Evolutionary conservation across 1,140 invertebrate species (phyloP), one percentile per base, ranked within the genome.

Genomic region (Riptortus pedestris): DNA sequence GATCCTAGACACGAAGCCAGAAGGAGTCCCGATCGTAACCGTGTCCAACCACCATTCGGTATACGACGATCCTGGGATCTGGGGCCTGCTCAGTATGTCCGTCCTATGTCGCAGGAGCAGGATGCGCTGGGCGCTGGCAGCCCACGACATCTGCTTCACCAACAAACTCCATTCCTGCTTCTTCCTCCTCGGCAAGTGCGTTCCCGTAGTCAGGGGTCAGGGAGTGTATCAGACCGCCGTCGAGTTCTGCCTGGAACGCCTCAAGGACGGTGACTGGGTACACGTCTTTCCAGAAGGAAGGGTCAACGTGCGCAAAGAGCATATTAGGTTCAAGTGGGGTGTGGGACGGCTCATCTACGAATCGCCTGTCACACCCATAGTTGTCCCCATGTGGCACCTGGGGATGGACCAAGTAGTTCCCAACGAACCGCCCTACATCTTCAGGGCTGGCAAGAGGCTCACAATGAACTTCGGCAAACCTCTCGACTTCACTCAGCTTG

Each of bases 101-200:
- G n/a, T n/a, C n/a, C 72, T 92, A 29, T 77, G 86, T 69, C 82
- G 79, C 68, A 79, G 81, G 38, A 73, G 76, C 65, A 81, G 78
- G 72, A 88, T 94, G 79, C 81, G 96, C 64, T 99, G 96, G 93
- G 87, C 90, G n/a, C 80, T 96, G 62, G 91, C 92, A 22, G 96
- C 96, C 55, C 88, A 96, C 73, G 94, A 99, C 76, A 94, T 99
- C 73, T 97, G 94, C 77, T 99, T 96, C 76, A 96, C 90, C 11
- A 91, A 87, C 69, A 78, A 79, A 58, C 81, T 83, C 70, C 88
- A 96, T 78, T 83, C 91, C 47, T 81, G 85, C 68, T 93, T 98
- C 75, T 98, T 98, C 77, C 86, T 90, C 77, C 80, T 89, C 55
- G 96, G 96, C 69, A 93, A 94, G 77, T 93, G 90, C 75, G 85